Percentiles rank a stretch among this genome's conserved stretches.
phyloP scores from a whole-genome alignment of 2,113 vertebrate species.

The Microcebus lehilahytsara region DNA sequence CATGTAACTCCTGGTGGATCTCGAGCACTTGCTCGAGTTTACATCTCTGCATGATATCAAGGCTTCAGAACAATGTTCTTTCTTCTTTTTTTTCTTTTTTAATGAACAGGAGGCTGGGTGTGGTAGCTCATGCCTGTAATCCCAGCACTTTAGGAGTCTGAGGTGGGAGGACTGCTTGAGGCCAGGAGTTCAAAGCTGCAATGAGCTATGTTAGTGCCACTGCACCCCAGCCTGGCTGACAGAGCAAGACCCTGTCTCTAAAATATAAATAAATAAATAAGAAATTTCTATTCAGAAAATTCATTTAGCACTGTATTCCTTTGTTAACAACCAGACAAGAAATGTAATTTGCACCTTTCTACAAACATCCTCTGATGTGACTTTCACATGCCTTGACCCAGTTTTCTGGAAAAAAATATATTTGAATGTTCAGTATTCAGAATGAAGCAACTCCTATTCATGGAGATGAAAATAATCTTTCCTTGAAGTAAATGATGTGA shows the following conservation, averaged over 20 bases:
- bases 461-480: background rate
- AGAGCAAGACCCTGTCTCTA: too few species aligned
- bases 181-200: too few species aligned
- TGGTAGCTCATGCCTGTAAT: too few species aligned
- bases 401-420: background rate
- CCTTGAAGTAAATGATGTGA: background rate
- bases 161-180: too few species aligned
- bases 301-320: background rate
- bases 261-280: background rate
- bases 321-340: background rate
- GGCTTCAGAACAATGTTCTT: rapidly evolving
- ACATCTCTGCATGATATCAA: rapidly evolving
- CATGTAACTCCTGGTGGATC: rapidly evolving
- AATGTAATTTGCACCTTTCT: background rate
- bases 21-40: background rate
- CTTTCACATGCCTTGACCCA: background rate
- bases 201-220: too few species aligned
- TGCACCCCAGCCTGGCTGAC: too few species aligned
- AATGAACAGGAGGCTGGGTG: too few species aligned
- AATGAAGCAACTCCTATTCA: background rate
- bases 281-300: background rate
- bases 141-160: too few species aligned
- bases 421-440: background rate
- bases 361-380: background rate
- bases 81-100: background rate